Evolutionary conservation across 2,888 invertebrate genomes (phyloP).

Genomic region (Eucera pruinosa): DNA sequence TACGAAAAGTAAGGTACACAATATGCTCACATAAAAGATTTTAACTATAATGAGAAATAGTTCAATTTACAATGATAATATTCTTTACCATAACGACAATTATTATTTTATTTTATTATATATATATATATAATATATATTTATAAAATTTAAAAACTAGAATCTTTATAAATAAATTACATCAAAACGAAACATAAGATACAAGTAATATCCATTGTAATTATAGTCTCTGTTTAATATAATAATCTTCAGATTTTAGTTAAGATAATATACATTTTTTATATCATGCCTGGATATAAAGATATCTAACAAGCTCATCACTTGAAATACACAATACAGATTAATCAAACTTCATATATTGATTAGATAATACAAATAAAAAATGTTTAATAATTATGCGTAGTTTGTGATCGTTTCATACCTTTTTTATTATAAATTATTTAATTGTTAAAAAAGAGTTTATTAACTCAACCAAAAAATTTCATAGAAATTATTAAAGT

Average conservation of each 20-base stretch:
- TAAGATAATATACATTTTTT: conserved; percentile 74
- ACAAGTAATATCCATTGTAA: conserved; percentile 62
- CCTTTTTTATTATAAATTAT: conserved; percentile 16
- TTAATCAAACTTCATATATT: conserved; percentile 68
- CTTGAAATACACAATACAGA: conserved; percentile 39
- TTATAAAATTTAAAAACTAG: conserved; percentile 59
- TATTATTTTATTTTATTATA: conserved; percentile 67
- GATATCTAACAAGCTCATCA: conserved; percentile 38
- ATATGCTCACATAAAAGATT: conserved; percentile 67
- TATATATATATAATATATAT: conserved; percentile 51
- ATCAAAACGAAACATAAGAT: conserved; percentile 63
- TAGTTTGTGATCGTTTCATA: conserved; percentile 9
- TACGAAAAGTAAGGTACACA: conserved; percentile 67
- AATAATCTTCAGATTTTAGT: conserved; percentile 73
- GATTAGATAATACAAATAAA: conserved; percentile 75
- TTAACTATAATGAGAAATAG: conserved; percentile 70
- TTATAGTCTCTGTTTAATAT: conserved; percentile 69
- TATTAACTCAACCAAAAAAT: background rate
- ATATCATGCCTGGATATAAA: conserved; percentile 61
- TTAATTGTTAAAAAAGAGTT: background rate
- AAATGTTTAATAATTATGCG: conserved; percentile 55
- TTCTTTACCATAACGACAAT: too few species aligned
- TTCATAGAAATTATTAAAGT: background rate
- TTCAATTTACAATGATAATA: conserved; percentile 67
- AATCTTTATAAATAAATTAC: conserved; percentile 63